A percentile compares a stretch with the other conserved stretches of the same genome.
These are phyloP conservation scores for Gastrophysa polygoni DNA, from an alignment of 2,888 invertebrate genomes.

Conservation along the genomic window DNA sequence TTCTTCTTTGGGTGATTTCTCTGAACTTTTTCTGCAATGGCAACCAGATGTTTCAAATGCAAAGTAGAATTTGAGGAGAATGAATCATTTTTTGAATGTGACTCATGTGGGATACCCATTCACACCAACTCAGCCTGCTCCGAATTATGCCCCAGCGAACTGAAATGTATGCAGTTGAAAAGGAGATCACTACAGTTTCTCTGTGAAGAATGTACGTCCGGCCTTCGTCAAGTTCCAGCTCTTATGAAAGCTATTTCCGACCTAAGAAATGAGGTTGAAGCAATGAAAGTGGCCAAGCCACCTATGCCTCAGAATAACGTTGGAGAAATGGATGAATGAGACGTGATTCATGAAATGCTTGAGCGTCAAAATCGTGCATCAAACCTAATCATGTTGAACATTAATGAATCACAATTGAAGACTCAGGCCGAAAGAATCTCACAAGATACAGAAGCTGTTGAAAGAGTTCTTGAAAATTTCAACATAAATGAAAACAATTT, in stretches of 20 bases:
- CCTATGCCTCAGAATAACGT: background rate
- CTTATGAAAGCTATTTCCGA: conserved; percentile 1
- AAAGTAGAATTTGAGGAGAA: background rate
- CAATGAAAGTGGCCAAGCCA: background rate
- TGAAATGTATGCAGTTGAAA: conserved; percentile 3
- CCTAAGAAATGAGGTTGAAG: background rate
- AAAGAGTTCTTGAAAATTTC: background rate
- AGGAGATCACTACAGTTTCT: background rate
- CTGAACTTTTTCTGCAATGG: too few species aligned
- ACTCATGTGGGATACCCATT: too few species aligned
- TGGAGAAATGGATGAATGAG: background rate
- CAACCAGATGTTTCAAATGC: conserved; percentile 3
- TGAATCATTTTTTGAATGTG: too few species aligned
- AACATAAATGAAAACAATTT: background rate
- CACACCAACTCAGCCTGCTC: background rate
- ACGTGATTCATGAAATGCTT: background rate
- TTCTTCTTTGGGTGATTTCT: background rate
- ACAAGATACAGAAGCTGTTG: too few species aligned
- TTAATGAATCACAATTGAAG: background rate
- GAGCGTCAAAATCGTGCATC: background rate
- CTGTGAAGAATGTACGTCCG: too few species aligned
- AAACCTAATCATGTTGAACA: background rate
- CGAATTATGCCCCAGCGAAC: background rate
- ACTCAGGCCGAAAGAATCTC: background rate
- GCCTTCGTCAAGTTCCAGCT: background rate